These are phyloP conservation scores for Polyploca ridens DNA, from an alignment of 2,888 invertebrate genomes.

Conservation along the genomic window DNA sequence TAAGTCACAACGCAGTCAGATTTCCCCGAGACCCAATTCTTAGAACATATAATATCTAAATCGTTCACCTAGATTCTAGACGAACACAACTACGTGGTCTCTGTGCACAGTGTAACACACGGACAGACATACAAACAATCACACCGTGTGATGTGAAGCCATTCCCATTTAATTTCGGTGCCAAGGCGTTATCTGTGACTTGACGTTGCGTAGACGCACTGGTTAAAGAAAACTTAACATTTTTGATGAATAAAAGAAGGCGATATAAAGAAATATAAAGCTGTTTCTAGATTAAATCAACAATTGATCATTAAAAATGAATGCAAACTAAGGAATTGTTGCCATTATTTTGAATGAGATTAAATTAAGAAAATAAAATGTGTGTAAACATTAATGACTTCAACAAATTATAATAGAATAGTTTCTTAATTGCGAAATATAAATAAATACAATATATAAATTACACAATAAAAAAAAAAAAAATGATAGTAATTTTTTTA, in stretches of 20 bases:
- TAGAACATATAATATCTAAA: constrained; percentile 18
- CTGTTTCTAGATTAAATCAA: not conserved
- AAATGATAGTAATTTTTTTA: not conserved
- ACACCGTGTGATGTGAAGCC: constrained; percentile 70
- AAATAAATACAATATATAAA: no score
- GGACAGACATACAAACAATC: constrained; percentile 40
- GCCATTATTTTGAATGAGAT: not conserved
- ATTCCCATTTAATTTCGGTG: constrained; percentile 64
- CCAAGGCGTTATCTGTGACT: constrained; percentile 70
- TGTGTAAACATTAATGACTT: no score
- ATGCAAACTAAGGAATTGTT: not conserved
- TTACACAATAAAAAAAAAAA: no score
- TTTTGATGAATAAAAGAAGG: constrained; percentile 26
- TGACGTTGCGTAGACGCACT: constrained; percentile 81
- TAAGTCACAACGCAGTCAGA: constrained; percentile 12
- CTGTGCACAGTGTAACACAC: constrained; percentile 22
- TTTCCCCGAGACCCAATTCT: constrained; percentile 27
- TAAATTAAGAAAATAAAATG: no score
- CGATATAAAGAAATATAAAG: not conserved
- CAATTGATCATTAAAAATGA: not conserved
- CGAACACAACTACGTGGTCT: constrained; percentile 6
- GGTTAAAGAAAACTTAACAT: constrained; percentile 38
- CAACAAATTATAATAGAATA: no score
- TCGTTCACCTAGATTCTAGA: constrained; percentile 19
- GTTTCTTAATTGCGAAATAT: no score